phyloP scores from a whole-genome alignment of 2,797 vertebrate genomes.

The Catharus ustulatus region DNA sequence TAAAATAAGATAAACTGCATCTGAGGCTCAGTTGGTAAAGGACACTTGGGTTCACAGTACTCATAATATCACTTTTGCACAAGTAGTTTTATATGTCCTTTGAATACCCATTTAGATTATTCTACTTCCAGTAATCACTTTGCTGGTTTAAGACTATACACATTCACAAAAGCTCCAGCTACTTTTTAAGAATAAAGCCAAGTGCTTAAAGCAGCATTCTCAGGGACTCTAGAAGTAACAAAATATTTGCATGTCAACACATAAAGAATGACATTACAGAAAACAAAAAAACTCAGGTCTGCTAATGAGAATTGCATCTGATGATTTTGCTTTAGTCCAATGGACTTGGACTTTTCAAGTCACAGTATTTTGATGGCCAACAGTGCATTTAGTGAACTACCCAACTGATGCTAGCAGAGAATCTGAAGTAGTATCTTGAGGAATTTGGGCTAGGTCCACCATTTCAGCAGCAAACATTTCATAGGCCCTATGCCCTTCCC shows the following conservation, averaged over 20 bases:
- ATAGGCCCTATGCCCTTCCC: not conserved
- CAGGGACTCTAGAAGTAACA: not conserved
- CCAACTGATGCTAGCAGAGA: not conserved
- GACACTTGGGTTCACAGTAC: not conserved
- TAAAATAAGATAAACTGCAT: not conserved
- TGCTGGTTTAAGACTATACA: not conserved
- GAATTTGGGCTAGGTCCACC: not conserved
- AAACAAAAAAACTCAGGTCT: not conserved
- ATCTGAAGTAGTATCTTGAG: not conserved
- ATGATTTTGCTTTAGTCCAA: not conserved
- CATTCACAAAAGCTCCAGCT: not conserved
- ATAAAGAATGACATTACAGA: not conserved
- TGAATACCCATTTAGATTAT: not conserved
- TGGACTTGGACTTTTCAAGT: not conserved
- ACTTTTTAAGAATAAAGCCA: not conserved
- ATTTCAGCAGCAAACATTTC: not conserved
- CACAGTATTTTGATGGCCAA: not conserved
- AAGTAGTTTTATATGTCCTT: not conserved
- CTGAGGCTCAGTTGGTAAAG: not conserved
- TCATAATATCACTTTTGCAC: not conserved
- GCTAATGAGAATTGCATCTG: not conserved
- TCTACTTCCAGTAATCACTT: not conserved
- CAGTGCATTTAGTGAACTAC: not conserved
- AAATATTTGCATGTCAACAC: not conserved
- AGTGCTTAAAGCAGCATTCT: not conserved